Evolutionary conservation across 2,888 invertebrate genomes (phyloP).

Genomic region (Troglohyphantes excavatus): DNA sequence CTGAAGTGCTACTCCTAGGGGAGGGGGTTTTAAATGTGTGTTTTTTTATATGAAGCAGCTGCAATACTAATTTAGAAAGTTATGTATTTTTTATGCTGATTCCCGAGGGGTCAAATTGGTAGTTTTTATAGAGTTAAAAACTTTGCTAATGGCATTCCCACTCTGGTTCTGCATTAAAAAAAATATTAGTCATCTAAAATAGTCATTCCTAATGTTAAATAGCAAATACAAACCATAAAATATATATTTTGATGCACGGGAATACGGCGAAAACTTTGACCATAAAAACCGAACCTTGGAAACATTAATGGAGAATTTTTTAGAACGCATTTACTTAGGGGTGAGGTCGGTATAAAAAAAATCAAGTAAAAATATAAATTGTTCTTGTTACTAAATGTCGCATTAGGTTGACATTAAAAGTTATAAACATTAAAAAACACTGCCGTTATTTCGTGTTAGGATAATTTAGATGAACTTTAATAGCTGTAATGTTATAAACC

Average conservation of each 20-base stretch:
- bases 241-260: neutral
- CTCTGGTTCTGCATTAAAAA: neutral
- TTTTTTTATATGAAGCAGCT: too few species aligned
- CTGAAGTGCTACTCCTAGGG: too few species aligned
- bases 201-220: neutral
- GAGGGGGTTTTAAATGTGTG: too few species aligned
- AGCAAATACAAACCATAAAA: neutral
- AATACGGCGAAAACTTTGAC: neutral
- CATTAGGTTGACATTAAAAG: slow-evolving; percentile 39
- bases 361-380: slow-evolving; percentile 34
- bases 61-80: neutral
- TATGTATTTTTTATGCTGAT: neutral
- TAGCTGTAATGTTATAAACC: slow-evolving; percentile 43
- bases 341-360: slow-evolving; percentile 16
- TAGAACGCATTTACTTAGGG: neutral
- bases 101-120: neutral
- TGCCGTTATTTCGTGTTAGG: slow-evolving; percentile 26
- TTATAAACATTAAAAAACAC: slow-evolving; percentile 57
- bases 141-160: neutral
- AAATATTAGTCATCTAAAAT: neutral
- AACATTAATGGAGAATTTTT: neutral
- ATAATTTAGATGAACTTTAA: slow-evolving; percentile 70
- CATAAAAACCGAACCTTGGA: neutral
- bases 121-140: neutral
- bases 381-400: slow-evolving; percentile 45